A percentile compares a stretch with the other conserved stretches of the same genome.
These are phyloP conservation scores for Echinarachnius parma DNA, from an alignment of 53 echinoderm and acorn worm genomes.

Conservation along the genomic window DNA sequence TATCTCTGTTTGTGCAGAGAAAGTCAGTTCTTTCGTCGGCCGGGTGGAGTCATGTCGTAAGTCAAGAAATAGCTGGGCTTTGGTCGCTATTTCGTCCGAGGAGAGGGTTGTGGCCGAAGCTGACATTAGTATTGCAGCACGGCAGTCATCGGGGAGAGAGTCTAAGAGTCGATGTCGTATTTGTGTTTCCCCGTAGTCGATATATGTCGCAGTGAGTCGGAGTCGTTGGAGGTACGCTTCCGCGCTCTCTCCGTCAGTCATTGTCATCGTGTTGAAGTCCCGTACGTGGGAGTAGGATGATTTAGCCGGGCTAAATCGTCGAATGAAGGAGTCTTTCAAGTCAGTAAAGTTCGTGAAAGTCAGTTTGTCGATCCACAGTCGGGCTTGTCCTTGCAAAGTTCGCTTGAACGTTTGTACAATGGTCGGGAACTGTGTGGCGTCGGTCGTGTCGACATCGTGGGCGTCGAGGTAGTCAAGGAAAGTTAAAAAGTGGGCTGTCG, in stretches of 20 bases:
- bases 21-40: constrained; percentile 23
- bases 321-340: constrained; percentile 4
- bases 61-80: constrained; percentile 8
- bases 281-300: constrained; percentile 7
- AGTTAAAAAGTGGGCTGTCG: no score
- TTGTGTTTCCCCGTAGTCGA: constrained; percentile 35
- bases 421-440: no score
- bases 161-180: constrained; percentile 15
- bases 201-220: not conserved
- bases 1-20: not conserved
- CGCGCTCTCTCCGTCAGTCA: constrained; percentile 28
- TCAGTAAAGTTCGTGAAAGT: not conserved
- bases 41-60: not conserved
- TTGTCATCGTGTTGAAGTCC: constrained; percentile 12
- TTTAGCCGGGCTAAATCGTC: constrained; percentile 23
- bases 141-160: constrained; percentile 33
- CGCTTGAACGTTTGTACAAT: no score
- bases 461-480: no score
- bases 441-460: no score
- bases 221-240: constrained; percentile 17
- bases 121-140: constrained; percentile 38
- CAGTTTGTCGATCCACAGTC: not conserved
- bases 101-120: not conserved
- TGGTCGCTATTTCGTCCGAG: constrained; percentile 5
- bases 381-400: not conserved